Evolutionary conservation across 2,113 vertebrate genomes (phyloP).

Genomic region (Fulmarus glacialis): DNA sequence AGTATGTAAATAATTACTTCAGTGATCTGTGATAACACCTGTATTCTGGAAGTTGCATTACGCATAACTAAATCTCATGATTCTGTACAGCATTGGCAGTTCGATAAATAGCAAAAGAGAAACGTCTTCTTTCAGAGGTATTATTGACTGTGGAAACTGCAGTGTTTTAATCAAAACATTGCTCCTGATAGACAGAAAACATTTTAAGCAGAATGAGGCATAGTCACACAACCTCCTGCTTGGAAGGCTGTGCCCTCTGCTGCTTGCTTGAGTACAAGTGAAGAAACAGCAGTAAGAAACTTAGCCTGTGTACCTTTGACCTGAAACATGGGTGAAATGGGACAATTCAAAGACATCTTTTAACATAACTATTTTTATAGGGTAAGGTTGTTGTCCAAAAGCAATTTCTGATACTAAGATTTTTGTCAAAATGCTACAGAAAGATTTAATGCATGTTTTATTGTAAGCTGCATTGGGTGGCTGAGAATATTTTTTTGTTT

Average conservation of each 20-base stretch:
- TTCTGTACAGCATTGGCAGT: not conserved
- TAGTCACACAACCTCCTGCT: no score
- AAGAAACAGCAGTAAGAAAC: not conserved
- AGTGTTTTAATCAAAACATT: not conserved
- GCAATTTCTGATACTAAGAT: not conserved
- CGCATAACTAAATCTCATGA: not conserved
- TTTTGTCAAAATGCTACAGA: not conserved
- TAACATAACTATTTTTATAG: not conserved
- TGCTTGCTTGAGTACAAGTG: not conserved
- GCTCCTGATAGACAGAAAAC: not conserved
- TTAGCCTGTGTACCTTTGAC: not conserved
- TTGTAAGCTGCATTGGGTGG: not conserved
- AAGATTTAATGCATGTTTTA: not conserved
- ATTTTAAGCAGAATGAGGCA: not conserved
- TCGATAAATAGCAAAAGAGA: not conserved
- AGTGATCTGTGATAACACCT: not conserved
- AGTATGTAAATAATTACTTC: not conserved
- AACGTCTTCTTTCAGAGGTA: not conserved
- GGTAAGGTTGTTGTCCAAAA: not conserved
- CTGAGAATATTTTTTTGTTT: not conserved
- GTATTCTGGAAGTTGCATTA: not conserved
- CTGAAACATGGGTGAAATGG: not conserved
- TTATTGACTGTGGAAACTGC: not conserved
- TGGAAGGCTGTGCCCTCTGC: slow-evolving; percentile 48
- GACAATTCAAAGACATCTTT: not conserved